Conservation (phyloP, 1,140 invertebrate genomes). For the Lucilia cuprina region DNA sequence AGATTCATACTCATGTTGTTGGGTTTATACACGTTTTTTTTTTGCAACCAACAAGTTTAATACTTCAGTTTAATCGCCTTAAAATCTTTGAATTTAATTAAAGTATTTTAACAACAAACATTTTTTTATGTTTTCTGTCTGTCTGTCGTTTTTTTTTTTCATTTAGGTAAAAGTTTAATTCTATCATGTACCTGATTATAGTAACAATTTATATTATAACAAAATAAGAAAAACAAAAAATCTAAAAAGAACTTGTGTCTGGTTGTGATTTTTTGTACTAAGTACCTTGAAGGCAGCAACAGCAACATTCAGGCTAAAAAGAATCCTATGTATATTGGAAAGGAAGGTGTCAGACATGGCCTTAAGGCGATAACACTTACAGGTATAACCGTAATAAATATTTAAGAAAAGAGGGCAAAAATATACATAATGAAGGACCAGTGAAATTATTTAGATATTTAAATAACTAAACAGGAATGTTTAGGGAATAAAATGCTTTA, state of each 20-base stretch:
- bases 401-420: too few species aligned
- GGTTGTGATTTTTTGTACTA: background rate
- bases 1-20: too few species aligned
- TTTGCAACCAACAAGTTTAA: background rate
- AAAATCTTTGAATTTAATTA: slow-evolving; percentile 4
- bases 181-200: background rate
- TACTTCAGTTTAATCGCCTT: background rate
- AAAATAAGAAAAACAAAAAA: background rate
- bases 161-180: too few species aligned
- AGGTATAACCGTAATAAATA: background rate
- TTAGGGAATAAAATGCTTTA: too few species aligned
- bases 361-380: slow-evolving; percentile 26
- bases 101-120: background rate
- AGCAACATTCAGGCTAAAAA: background rate
- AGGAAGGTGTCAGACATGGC: slow-evolving; percentile 30
- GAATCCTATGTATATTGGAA: background rate
- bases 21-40: too few species aligned
- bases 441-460: too few species aligned
- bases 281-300: background rate
- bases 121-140: background rate
- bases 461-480: too few species aligned
- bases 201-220: background rate
- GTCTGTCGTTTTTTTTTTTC: background rate
- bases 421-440: too few species aligned
- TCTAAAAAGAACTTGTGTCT: slow-evolving; percentile 18